A percentile compares a stretch with the other conserved stretches of the same genome.
These are phyloP conservation scores for Morbakka virulenta DNA, from an alignment of 30 jellyfish, hydroid and myxozoan species.

Conservation along the genomic window DNA sequence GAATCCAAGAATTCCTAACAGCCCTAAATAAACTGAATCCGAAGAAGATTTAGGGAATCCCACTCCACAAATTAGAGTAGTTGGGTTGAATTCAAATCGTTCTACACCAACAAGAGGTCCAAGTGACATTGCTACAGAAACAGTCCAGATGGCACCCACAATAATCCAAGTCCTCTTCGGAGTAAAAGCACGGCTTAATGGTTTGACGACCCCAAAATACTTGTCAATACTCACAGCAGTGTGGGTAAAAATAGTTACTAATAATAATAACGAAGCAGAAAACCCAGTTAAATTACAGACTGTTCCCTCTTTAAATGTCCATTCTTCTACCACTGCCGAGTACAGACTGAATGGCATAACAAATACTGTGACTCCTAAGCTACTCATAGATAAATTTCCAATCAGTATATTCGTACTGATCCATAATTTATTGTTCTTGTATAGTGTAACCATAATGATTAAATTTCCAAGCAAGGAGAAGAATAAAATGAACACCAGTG, in stretches of 20 bases:
- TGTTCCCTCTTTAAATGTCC: conserved; percentile 84
- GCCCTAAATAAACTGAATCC: conserved; percentile 50
- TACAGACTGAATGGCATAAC: conserved; percentile 86
- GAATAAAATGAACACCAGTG: conserved; percentile 41
- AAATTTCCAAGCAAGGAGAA: conserved; percentile 71
- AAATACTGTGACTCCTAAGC: conserved; percentile 57
- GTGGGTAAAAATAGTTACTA: conserved; percentile 83
- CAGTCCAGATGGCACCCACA: conserved; percentile 49
- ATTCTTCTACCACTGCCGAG: conserved; percentile 43
- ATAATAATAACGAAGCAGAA: conserved; percentile 61
- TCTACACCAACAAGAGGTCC: conserved; percentile 72
- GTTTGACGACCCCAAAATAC: conserved; percentile 87
- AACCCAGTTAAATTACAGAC: conserved; percentile 79
- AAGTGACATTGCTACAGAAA: conserved; percentile 65
- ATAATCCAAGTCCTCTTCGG: conserved; percentile 40
- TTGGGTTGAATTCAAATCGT: conserved; percentile 72
- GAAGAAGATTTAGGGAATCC: conserved; percentile 68
- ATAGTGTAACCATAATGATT: conserved; percentile 69
- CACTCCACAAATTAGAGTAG: conserved; percentile 92
- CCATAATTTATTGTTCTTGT: conserved; percentile 86
- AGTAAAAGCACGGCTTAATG: conserved; percentile 93
- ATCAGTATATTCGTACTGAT: conserved; percentile 88
- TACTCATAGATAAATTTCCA: conserved; percentile 81
- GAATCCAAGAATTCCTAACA: conserved; percentile 72
- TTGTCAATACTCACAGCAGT: conserved; percentile 89